phyloP scores from a whole-genome alignment of 2,797 vertebrate species.

The Danio aesculapii region DNA sequence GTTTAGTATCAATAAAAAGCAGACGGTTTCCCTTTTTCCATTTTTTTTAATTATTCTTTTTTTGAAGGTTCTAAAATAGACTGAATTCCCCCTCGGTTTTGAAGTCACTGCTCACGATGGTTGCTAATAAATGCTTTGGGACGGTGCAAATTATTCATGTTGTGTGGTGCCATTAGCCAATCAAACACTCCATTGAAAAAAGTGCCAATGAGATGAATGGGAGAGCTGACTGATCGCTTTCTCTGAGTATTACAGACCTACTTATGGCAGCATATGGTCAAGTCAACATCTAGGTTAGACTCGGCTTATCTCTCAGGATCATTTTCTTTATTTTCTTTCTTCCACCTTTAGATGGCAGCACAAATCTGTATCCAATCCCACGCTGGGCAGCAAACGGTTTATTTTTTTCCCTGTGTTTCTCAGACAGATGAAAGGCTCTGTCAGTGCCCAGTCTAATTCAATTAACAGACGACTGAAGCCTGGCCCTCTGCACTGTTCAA shows the following conservation, averaged over 20 bases:
- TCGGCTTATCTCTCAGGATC: background rate
- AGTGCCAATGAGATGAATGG: background rate
- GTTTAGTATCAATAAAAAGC: background rate
- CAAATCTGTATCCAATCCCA: constrained; percentile 7
- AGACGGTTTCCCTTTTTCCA: background rate
- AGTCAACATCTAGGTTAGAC: background rate
- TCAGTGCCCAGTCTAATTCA: constrained; percentile 42
- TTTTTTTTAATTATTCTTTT: too few species aligned
- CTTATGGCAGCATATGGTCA: background rate
- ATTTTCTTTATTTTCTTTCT: background rate
- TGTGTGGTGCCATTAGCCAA: background rate
- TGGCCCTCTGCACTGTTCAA: constrained; percentile 13
- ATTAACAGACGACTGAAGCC: constrained; percentile 37
- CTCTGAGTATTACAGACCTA: background rate
- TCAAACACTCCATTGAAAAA: background rate
- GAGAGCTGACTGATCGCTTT: background rate
- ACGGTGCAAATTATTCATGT: background rate
- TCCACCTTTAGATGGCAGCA: constrained; percentile 42
- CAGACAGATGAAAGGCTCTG: constrained; percentile 32
- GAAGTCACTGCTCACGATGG: background rate
- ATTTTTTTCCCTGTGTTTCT: constrained; percentile 2
- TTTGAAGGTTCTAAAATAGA: background rate
- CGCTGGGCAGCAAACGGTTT: background rate
- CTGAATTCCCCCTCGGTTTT: background rate
- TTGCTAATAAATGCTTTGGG: background rate